These are phyloP conservation scores for Drosophila fulvimacula DNA, from an alignment of 2,888 invertebrate species.

Conservation along the genomic window DNA sequence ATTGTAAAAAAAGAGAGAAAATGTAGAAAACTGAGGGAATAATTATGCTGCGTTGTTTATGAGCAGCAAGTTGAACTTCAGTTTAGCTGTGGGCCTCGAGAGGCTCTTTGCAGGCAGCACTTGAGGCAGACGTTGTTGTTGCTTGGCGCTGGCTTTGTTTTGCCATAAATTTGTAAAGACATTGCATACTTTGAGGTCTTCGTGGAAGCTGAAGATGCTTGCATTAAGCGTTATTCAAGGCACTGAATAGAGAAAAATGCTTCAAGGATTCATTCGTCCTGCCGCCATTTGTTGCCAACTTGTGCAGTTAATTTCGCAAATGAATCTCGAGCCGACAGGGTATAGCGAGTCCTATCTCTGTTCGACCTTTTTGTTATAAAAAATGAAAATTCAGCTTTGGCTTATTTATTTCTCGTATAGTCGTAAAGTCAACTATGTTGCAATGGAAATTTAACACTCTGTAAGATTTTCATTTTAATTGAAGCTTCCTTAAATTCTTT, in stretches of 20 bases:
- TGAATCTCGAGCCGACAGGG: constrained; percentile 30
- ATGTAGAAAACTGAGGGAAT: constrained; percentile 30
- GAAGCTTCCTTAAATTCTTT: not conserved
- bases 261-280: not conserved
- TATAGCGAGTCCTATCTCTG: constrained; percentile 1
- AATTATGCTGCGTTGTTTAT: constrained; percentile 57
- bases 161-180: constrained; percentile 57
- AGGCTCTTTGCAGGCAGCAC: constrained; percentile 50
- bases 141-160: constrained; percentile 51
- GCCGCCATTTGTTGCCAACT: constrained; percentile 27
- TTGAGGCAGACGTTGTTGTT: constrained; percentile 53
- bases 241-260: constrained; percentile 40
- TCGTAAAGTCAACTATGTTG: not conserved
- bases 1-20: constrained; percentile 18
- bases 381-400: not conserved
- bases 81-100: constrained; percentile 52
- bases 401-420: not conserved
- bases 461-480: not conserved
- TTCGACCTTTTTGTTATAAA: not conserved
- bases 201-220: constrained; percentile 44
- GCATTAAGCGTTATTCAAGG: constrained; percentile 63
- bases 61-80: constrained; percentile 54
- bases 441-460: not conserved
- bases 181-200: constrained; percentile 42
- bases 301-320: constrained; percentile 64